A percentile compares a stretch with the other conserved stretches of the same genome.
Conservation (phyloP, 2,797 vertebrate genomes). For the Scolopax bukidnonensis region DNA sequence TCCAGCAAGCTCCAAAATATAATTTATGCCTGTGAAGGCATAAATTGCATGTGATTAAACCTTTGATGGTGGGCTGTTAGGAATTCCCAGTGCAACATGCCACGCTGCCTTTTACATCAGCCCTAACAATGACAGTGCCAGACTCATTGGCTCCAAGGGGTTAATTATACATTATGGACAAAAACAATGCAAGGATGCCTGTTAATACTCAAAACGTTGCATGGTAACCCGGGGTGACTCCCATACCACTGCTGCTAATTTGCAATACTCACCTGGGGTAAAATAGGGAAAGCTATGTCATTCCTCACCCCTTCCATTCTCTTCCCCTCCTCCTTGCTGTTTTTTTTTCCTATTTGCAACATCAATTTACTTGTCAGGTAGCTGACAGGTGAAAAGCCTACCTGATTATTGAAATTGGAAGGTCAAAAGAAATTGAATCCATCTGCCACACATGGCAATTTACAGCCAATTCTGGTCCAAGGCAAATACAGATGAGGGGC, state of each 20-base stretch:
- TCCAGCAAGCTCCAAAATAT: slow-evolving; percentile 33
- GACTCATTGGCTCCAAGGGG: slow-evolving; percentile 63
- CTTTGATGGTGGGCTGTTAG: slow-evolving; percentile 47
- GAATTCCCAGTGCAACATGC: slow-evolving; percentile 42
- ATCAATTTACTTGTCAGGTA: slow-evolving; percentile 42
- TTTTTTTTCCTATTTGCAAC: not conserved
- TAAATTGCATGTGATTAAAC: slow-evolving; percentile 55
- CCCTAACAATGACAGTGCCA: slow-evolving; percentile 38
- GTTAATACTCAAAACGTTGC: slow-evolving; percentile 41
- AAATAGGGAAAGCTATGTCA: slow-evolving; percentile 46
- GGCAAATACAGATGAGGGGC: not conserved
- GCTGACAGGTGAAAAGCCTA: slow-evolving; percentile 52
- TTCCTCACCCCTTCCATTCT: not conserved
- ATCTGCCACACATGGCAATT: not conserved
- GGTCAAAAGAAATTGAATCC: slow-evolving; percentile 30
- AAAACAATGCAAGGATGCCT: slow-evolving; percentile 57
- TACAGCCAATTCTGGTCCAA: not conserved
- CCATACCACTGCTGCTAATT: slow-evolving; percentile 39
- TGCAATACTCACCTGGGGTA: slow-evolving; percentile 51
- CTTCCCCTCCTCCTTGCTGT: not conserved
- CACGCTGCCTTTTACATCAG: slow-evolving; percentile 20
- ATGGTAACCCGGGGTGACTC: slow-evolving; percentile 29
- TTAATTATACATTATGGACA: slow-evolving; percentile 59
- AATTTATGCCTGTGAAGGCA: slow-evolving; percentile 42
- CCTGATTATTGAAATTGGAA: slow-evolving; percentile 27